phyloP scores from a whole-genome alignment of 2,113 vertebrate species.

The Neodon shergylaensis region DNA sequence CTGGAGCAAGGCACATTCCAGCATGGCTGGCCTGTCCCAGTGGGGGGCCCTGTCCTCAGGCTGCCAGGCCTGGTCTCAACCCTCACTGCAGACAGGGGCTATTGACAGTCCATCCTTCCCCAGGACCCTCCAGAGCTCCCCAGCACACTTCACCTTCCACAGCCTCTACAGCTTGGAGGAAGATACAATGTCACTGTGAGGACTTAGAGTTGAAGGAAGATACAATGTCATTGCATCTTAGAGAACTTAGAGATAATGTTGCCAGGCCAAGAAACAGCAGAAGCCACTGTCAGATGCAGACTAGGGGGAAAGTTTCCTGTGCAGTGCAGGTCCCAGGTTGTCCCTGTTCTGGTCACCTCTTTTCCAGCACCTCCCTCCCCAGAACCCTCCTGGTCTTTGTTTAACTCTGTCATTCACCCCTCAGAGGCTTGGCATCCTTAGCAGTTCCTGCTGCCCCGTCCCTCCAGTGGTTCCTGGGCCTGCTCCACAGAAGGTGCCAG shows the following conservation, averaged over 20 bases:
- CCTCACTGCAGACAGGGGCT: background rate
- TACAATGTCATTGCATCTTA: too few relatives aligned
- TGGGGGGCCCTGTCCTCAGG: constrained; percentile 29
- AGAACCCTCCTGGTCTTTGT: background rate
- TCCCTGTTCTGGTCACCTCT: background rate
- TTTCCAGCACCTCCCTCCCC: background rate
- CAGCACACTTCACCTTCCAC: accelerated
- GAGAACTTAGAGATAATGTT: background rate
- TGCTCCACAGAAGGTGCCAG: background rate
- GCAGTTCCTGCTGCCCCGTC: background rate
- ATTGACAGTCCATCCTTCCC: background rate
- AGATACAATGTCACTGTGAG: accelerated
- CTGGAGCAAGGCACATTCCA: constrained; percentile 74
- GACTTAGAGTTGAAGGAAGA: background rate
- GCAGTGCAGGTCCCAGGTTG: background rate
- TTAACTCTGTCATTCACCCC: background rate
- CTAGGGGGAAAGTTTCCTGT: background rate
- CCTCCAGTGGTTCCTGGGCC: background rate
- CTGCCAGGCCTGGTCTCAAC: constrained; percentile 17
- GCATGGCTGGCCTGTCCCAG: constrained; percentile 48
- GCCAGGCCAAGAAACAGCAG: background rate
- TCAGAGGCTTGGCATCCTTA: background rate
- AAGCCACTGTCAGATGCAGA: background rate
- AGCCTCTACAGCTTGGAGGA: accelerated
- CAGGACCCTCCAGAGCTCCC: background rate